Conservation (phyloP, 2,888 invertebrate genomes). For the Nudaria mundana region DNA sequence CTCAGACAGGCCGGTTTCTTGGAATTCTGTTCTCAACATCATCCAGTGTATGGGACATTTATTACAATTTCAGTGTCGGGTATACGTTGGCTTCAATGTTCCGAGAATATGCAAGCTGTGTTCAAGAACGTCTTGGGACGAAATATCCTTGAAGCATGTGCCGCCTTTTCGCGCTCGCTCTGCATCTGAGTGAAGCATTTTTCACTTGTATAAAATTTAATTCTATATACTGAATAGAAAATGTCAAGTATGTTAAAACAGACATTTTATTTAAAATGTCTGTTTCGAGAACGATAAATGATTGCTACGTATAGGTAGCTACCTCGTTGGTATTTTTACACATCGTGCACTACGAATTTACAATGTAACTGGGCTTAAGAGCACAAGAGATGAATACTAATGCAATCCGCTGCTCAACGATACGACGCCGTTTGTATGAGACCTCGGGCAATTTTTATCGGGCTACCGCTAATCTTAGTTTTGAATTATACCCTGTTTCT, state of each 20-base stretch:
- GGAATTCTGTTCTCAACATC: constrained; percentile 22
- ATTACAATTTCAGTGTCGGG: constrained; percentile 33
- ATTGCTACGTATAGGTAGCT: background rate
- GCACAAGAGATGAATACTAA: constrained; percentile 28
- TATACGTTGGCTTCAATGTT: constrained; percentile 19
- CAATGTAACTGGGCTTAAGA: constrained; percentile 29
- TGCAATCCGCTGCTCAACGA: constrained; percentile 22
- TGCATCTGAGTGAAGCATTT: constrained; percentile 28
- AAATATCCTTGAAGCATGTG: constrained; percentile 27
- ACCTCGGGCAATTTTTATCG: constrained; percentile 22
- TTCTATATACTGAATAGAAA: constrained; percentile 25
- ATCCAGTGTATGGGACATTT: constrained; percentile 34
- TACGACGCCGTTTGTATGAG: constrained; percentile 6
- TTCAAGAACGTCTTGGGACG: constrained; percentile 22
- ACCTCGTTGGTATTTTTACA: constrained; percentile 25
- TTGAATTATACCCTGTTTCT: background rate
- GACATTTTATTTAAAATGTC: too few relatives aligned
- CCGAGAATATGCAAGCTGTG: constrained; percentile 29
- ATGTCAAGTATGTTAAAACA: constrained; percentile 13
- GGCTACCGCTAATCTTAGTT: background rate
- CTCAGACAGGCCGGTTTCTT: constrained; percentile 7
- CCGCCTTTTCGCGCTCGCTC: constrained; percentile 18
- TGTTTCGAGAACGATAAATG: constrained; percentile 2
- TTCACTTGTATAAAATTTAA: constrained; percentile 34
- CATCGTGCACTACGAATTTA: constrained; percentile 22